Evolutionary conservation across 2,113 vertebrate genomes (phyloP), one percentile per base, ranked within the genome.

Genomic region (Panthera tigris): DNA sequence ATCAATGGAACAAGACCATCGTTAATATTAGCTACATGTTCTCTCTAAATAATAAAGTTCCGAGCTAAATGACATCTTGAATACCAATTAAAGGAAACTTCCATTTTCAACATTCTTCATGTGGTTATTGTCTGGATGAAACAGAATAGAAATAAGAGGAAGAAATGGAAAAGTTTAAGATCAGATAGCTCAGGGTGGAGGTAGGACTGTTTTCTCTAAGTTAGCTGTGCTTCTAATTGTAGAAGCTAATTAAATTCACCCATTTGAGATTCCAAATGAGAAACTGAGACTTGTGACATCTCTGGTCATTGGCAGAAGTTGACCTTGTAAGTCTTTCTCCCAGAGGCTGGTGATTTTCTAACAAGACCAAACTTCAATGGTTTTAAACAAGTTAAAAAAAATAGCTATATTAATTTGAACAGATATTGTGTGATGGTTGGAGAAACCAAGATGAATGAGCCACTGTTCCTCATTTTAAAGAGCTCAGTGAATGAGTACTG

Each of bases 61-160:
- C 6, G 7, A 94, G 39, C 69, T 81, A 66, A 90, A 91, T 84
- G 45, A 84, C 33, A 91, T n/a, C 63, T 95, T 97, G 83, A 97
- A 74, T 93, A 87, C 68, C 63, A 97, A 61, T 95, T 39, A 95
- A 95, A 85, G 95, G 89, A 98, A 98, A 97, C 33, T 95, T 96
- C 23, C 52, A 91, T 68, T 89, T 93, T 92, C 82, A 73, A 23
- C 39, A 48, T 95, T 88, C 19, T 95, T 97, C 80, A 78, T 79
- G 33, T 29, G 74, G 33, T 73, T 94, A 45, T 29, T 66, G 5
- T 88, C 52, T 93, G 65, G 41, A 94, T 81, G 36, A 96, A 84
- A 76, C 21, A 92, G 69, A 88, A 84, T 18, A 85, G 55, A 95
- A 97, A 79, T 14, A 79, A 92, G 48, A 91, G 48, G 39, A 95